phyloP scores from a whole-genome alignment of 2,888 invertebrate species.

The Spilarctia lutea region DNA sequence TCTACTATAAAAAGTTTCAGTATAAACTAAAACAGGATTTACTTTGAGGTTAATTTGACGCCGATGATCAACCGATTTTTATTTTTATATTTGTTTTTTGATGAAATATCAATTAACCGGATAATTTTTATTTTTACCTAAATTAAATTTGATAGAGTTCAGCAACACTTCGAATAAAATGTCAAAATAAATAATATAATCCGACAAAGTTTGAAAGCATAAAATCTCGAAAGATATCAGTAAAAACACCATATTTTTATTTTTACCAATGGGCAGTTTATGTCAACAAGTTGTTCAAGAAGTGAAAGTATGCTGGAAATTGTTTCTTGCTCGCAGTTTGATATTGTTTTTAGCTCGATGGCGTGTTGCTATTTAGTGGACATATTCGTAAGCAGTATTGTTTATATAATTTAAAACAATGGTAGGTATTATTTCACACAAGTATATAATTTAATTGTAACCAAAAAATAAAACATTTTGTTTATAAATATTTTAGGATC shows the following conservation, averaged over 20 bases:
- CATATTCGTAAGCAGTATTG: conserved; percentile 28
- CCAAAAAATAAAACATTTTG: background rate
- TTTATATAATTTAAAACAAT: conserved; percentile 37
- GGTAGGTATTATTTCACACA: conserved; percentile 37
- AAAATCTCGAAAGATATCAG: background rate
- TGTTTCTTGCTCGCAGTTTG: conserved; percentile 39
- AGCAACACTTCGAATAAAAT: background rate
- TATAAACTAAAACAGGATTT: too few species aligned
- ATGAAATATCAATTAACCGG: too few species aligned
- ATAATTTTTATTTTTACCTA: too few species aligned
- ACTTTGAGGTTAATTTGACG: too few species aligned
- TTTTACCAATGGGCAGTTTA: background rate
- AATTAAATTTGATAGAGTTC: background rate
- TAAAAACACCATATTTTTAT: background rate
- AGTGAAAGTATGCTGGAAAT: conserved; percentile 62
- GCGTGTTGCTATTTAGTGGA: conserved; percentile 39
- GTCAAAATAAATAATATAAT: background rate
- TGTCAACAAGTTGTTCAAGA: conserved; percentile 35
- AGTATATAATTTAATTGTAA: conserved; percentile 3
- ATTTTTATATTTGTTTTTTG: too few species aligned
- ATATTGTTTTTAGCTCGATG: conserved; percentile 52
- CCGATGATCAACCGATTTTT: too few species aligned
- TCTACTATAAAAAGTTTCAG: too few species aligned
- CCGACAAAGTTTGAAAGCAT: background rate
- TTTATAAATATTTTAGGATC: conserved; percentile 28